Conservation (phyloP, 2,888 invertebrate genomes). For the Eupithecia subfuscata region DNA sequence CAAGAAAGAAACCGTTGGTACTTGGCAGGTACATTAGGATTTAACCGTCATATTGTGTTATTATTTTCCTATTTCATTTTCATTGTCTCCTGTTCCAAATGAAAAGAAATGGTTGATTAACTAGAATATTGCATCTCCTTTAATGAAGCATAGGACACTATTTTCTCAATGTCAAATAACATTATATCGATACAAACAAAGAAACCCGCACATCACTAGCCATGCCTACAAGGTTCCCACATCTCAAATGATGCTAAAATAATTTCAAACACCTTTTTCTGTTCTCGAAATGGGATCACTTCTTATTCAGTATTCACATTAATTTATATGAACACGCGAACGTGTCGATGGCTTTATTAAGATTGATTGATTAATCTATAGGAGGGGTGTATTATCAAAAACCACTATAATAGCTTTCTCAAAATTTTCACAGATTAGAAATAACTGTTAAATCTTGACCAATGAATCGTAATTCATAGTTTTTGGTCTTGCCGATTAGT, state of each 20-base stretch:
- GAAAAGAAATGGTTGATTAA: too few species aligned
- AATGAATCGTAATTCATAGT: too few species aligned
- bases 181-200: neutral
- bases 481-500: too few species aligned
- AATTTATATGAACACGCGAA: conserved; percentile 51
- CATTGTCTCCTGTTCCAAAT: too few species aligned
- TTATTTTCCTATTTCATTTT: too few species aligned
- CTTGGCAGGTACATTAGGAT: too few species aligned
- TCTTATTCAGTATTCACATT: conserved; percentile 48
- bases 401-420: too few species aligned
- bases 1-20: too few species aligned
- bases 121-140: neutral
- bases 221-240: conserved; percentile 51
- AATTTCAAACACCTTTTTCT: conserved; percentile 53
- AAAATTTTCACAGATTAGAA: too few species aligned
- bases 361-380: conserved; percentile 24
- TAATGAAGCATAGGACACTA: neutral
- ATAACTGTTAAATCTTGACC: too few species aligned
- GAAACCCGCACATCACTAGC: conserved; percentile 34
- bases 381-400: too few species aligned
- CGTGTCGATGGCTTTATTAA: conserved; percentile 31
- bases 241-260: conserved; percentile 46
- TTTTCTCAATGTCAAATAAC: neutral
- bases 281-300: conserved; percentile 50
- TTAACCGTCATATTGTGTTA: too few species aligned